Conservation (phyloP, 2,797 vertebrate genomes). For the Hylomyscus alleni region DNA sequence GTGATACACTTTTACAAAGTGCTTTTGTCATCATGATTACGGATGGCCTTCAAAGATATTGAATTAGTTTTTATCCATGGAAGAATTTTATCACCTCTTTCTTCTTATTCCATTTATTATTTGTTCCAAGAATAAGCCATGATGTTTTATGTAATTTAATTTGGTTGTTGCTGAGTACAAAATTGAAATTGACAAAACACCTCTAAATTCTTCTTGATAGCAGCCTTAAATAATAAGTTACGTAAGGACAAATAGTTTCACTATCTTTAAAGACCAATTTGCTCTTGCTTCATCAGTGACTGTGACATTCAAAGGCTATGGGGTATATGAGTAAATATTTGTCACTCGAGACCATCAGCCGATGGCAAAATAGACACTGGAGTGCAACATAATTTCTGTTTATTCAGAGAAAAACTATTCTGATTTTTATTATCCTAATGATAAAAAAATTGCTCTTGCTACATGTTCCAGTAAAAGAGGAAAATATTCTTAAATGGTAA, state of each 20-base stretch:
- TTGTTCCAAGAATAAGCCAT: constrained; percentile 55
- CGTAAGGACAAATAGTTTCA: constrained; percentile 61
- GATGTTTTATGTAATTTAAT: constrained; percentile 77
- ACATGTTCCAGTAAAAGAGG: constrained; percentile 70
- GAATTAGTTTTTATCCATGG: constrained; percentile 46
- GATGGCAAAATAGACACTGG: not conserved
- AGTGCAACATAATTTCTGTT: constrained; percentile 55
- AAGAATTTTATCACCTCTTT: not conserved
- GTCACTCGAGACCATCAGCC: constrained; percentile 37
- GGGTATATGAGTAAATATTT: constrained; percentile 68
- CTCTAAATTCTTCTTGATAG: constrained; percentile 41
- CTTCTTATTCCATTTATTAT: not conserved
- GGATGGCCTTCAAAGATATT: constrained; percentile 25
- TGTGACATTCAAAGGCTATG: constrained; percentile 47
- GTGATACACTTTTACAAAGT: not conserved
- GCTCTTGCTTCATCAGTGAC: constrained; percentile 60
- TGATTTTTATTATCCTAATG: constrained; percentile 84
- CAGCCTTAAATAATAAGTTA: constrained; percentile 49
- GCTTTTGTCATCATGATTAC: constrained; percentile 1
- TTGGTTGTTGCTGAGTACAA: constrained; percentile 72
- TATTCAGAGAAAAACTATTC: constrained; percentile 72
- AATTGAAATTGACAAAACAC: constrained; percentile 68
- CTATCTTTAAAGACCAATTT: constrained; percentile 53
- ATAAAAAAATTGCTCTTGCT: constrained; percentile 76
- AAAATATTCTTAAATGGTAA: constrained; percentile 84